Evolutionary conservation across 2,113 vertebrate genomes (phyloP).

Genomic region (Equus quagga): DNA sequence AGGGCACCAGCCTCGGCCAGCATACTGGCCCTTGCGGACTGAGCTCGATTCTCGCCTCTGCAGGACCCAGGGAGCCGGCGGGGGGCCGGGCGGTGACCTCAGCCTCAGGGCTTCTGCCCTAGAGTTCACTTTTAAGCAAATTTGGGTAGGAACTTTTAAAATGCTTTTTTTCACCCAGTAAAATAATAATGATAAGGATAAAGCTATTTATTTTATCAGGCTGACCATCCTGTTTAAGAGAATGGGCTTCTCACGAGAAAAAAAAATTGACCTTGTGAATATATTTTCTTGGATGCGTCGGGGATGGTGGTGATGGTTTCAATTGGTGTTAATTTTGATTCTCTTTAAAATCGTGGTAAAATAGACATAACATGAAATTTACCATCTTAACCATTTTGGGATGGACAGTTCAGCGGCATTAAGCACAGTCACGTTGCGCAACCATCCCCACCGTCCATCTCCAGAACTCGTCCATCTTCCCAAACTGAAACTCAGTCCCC

Average conservation of each 20-base stretch:
- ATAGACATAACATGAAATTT: not conserved
- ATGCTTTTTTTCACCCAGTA: not conserved
- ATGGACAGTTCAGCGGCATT: not conserved
- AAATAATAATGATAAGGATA: not conserved
- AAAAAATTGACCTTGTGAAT: not conserved
- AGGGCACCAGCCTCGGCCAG: too few relatives aligned
- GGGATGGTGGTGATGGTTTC: not conserved
- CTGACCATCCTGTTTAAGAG: not conserved
- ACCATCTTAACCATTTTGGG: not conserved
- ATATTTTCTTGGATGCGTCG: not conserved
- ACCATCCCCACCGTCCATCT: fast-evolving
- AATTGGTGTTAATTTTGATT: not conserved
- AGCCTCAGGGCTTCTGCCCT: not conserved
- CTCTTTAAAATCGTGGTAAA: not conserved
- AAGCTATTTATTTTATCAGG: not conserved
- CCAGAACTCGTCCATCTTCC: not conserved
- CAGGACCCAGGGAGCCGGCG: not conserved
- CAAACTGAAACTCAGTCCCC: not conserved
- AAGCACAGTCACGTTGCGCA: too few relatives aligned
- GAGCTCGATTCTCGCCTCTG: not conserved
- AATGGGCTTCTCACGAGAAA: not conserved
- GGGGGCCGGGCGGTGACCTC: not conserved
- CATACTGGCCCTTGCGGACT: not conserved
- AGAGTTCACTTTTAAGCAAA: not conserved
- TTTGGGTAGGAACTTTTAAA: not conserved